These are phyloP conservation scores for Ailuropoda melanoleuca DNA, from an alignment of 2,113 vertebrate genomes.

Conservation along the genomic window DNA sequence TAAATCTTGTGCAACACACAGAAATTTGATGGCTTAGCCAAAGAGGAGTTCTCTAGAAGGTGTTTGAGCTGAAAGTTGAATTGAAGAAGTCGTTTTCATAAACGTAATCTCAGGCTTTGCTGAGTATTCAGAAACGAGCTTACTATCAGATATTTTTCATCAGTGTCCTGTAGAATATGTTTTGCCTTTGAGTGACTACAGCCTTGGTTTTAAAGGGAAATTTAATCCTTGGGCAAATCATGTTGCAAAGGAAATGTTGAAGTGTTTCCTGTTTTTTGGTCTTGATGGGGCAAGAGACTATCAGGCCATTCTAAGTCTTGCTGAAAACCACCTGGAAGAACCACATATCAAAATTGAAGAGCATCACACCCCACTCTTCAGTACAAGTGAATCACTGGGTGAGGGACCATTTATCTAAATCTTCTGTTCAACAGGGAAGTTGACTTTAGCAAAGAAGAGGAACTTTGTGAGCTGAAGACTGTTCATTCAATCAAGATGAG, in stretches of 20 bases:
- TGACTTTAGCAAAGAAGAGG: not conserved
- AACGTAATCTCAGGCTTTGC: not conserved
- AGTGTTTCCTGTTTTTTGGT: not conserved
- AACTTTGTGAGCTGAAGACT: not conserved
- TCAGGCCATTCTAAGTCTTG: not conserved
- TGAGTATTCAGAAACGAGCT: not conserved
- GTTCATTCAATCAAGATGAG: not conserved
- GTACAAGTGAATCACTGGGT: not conserved
- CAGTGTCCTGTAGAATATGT: not conserved
- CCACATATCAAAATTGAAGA: not conserved
- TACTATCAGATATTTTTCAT: not conserved
- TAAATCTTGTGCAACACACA: not conserved
- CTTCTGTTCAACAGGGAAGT: not conserved
- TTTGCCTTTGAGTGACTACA: not conserved
- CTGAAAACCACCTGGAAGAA: not conserved
- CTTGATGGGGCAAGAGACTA: not conserved
- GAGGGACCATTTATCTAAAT: not conserved
- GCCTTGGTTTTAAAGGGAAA: not conserved
- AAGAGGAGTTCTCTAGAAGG: not conserved
- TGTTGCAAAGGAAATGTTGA: not conserved
- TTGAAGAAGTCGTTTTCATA: not conserved
- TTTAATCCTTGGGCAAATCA: not conserved
- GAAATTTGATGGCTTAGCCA: not conserved
- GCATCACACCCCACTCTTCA: not conserved
- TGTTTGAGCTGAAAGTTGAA: not conserved